Evolutionary conservation across 1,140 invertebrate species (phyloP), one percentile per base, ranked within the genome.

Genomic region (Hycleus phaleratus): DNA sequence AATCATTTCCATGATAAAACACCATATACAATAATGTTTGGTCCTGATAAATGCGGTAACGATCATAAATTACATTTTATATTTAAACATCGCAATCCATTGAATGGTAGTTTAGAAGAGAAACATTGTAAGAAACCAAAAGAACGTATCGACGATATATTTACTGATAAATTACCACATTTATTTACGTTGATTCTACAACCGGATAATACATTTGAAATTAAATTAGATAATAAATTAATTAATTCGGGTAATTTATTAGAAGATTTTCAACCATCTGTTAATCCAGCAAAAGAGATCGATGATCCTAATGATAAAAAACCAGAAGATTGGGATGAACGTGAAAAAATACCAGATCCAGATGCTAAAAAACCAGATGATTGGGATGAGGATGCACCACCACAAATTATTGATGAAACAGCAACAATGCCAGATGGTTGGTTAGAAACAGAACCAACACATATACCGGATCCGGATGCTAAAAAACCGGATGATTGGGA

Each of bases 1-100:
- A 85, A 82, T 53, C 79, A 86, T 60, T 96, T 98, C 73, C 83
- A 93, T 73, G 95, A 99, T 77, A 95, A 97, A 77, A 95, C 95
- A 7, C 90, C 94, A 0, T 98, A 97, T 75, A 92, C 92, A 2
- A 94, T 98, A 67, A 99, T 99, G 97, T 99, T 99, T 79, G 97
- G 96, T 2, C 97, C 97, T 7, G 97, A 99, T 78, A 99, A 98
- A 75, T 99, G 97, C 79, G 96, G 96, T 54, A 92, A 88, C 69
- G 92, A 96, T 74, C 84, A 90, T 66, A 97, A 98, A 83, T 77
- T 97, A 49, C 97, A 98, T 75, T 98, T 99, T 73, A 99, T 99
- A 73, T 95, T 99, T 77, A 84, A 90, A 46, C 94, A 98, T 74
- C 89, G 87, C 74, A 98, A 98, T 79, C 95, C 95, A 10, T 81